A percentile compares a stretch with the other conserved stretches of the same genome.
phyloP scores from a whole-genome alignment of 1,140 invertebrate species.

The Doryteuthis pealeii region DNA sequence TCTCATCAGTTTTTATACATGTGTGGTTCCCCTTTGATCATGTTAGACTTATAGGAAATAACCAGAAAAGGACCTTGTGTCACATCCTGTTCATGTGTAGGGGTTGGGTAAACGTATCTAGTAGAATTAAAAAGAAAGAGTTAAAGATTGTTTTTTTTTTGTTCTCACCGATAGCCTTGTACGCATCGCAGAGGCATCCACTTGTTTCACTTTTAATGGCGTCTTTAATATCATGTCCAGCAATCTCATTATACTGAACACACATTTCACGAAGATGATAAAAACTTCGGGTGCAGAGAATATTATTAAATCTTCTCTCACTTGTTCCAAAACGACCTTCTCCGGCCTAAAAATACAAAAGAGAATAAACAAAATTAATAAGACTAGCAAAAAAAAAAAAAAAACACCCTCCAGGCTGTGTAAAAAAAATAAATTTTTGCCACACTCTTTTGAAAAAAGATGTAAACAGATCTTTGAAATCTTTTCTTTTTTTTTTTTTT shows the following conservation, averaged over 20 bases:
- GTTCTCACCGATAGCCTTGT: slow-evolving; percentile 51
- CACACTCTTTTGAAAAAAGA: background rate
- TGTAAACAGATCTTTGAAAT: no score
- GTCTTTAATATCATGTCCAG: slow-evolving; percentile 52
- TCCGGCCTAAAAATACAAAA: slow-evolving; percentile 41
- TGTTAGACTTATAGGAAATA: no score
- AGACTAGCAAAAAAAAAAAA: no score
- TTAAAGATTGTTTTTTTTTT: background rate
- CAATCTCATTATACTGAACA: slow-evolving; percentile 65
- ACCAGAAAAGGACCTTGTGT: no score
- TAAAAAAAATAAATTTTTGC: background rate
- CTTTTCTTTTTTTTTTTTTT: no score
- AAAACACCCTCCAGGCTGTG: background rate
- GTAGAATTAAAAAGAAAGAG: background rate
- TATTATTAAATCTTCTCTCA: slow-evolving; percentile 72
- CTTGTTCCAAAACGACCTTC: slow-evolving; percentile 69
- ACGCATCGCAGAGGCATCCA: slow-evolving; percentile 47
- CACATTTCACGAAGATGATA: slow-evolving; percentile 70
- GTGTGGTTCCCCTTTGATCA: no score
- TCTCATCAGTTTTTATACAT: no score
- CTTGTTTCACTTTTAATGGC: slow-evolving; percentile 51
- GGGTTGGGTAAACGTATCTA: no score
- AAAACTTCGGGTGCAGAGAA: slow-evolving; percentile 71
- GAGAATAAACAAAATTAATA: background rate
- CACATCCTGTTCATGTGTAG: no score